Base-by-base conservation (phyloP, 2,113 vertebrate genomes). In the Chaetodon auriga region DNA sequence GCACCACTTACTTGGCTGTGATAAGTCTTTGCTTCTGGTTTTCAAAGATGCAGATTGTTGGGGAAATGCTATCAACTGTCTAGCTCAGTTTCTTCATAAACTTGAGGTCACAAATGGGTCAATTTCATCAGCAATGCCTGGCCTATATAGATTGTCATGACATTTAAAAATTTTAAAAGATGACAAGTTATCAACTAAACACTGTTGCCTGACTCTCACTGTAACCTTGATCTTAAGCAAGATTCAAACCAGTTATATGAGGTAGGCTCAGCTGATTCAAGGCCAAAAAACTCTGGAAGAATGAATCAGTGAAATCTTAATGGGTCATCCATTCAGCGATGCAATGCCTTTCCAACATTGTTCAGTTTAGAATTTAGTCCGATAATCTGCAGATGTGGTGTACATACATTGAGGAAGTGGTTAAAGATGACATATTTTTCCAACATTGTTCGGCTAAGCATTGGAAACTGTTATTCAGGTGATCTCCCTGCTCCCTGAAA, bases 91-190 rank as follows among this genome's bases (percentile, higher is more conserved):
- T 60, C 23, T n/a, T 41, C 30, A 70, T 35, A 49, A 65, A 48
- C 12, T 1, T 58, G 15, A 70, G 65, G 51, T 82, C 64, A 75
- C 10, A 60, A 74, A 15, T 1, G 43, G 48, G 65, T 54, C 60
- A 57, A 30, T 75, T 79, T 51, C 23, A 48, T 46, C 51, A 16
- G 21, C 48, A n/a, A 0, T 30, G n/a, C 35, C 36, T 61, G 35
- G 45, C 21, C 75, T 30, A 36, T 0, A 21, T 45, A 63, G 43
- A 25, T 21, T 5, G 19, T 53, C 38, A 0, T 35, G 36, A 35
- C 30, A 36, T 61, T 61, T 48, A 7, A 57, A 11, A 54, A 38
- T 43, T 71, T 72, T n/a, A 35, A 62, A 30, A 41, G 43, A 15
- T 48, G 19, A 55, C 25, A 19, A 16, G 68, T 73, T 45, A 60